Base-by-base conservation (phyloP, 2,113 vertebrate genomes). In the Myotis davidii region DNA sequence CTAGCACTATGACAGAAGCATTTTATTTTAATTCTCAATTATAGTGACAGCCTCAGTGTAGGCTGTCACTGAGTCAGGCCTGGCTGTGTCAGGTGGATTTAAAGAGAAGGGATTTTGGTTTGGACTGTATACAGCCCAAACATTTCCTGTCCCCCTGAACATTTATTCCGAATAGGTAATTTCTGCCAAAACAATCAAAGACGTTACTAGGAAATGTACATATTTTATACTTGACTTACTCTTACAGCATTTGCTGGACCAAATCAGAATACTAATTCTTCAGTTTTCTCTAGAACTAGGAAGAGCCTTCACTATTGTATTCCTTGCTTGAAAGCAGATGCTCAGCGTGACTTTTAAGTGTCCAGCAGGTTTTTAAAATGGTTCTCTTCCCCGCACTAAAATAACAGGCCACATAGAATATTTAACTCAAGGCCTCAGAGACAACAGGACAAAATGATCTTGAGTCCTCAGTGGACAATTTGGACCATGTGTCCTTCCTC, bases 211-310 rank as follows among this genome's bases (percentile, higher is more conserved):
- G 74, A 85, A 95, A 91, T 32, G 73, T 17, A 70, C n/a, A 50
- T 50, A 69, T 88, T 94, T 96, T 77, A 76, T 69, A 73, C 39
- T 74, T 79, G 74, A 79, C 52, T 77, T 89, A 52, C 70, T 87
- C 89, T 76, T 59, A 74, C 0, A 59, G 84, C 29, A 78, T 65
- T 65, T 72, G 42, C 54, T 85, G 86, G 93, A 56, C 27, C 64
- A 61, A 83, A 72, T 72, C 34, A 82, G 91, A 76, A 90, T 54
- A 37, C 54, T 89, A 72, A 48, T 88, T 85, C 79, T 82, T 85
- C 79, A n/a, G 34, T 94, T 85, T 85, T 54, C 67, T 52, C n/a
- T 67, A 88, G 34, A 89, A 37, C 74, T 45, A 74, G 61, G 85
- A 77, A 73, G 48, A 90, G 42, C 5, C n/a, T 67, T 39, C 42